These are phyloP conservation scores for Aspidoscelis tigris DNA, from an alignment of 2,113 vertebrate species.

Conservation along the genomic window DNA sequence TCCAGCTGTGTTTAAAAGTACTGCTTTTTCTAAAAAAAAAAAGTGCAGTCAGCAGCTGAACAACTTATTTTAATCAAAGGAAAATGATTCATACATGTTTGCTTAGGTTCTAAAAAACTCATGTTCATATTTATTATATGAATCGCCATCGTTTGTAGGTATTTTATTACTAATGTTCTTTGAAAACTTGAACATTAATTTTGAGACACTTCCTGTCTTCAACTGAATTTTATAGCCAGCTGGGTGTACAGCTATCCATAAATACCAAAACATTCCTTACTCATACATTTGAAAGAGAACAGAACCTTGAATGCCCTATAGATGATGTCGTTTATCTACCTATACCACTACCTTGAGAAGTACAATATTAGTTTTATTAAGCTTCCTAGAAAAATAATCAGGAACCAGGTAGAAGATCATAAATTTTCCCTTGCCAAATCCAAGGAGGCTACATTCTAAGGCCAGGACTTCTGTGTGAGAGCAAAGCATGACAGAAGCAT, in stretches of 20 bases:
- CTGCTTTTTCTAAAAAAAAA: too few species aligned
- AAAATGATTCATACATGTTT: background rate
- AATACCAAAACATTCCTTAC: background rate
- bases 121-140: background rate
- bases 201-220: background rate
- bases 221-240: background rate
- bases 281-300: background rate
- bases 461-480: background rate
- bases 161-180: constrained; percentile 1
- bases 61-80: too few species aligned
- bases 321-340: background rate
- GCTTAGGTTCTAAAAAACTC: background rate
- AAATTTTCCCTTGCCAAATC: background rate
- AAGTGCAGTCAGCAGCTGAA: too few species aligned
- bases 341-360: background rate
- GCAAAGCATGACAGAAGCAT: background rate
- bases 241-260: background rate
- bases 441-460: background rate
- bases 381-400: background rate
- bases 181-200: background rate
- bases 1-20: too few species aligned
- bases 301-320: background rate
- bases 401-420: background rate
- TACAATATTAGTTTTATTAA: background rate
- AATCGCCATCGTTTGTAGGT: background rate